Base-by-base conservation (phyloP, 1,140 invertebrate genomes). In the Lordiphosa clarofinis region DNA sequence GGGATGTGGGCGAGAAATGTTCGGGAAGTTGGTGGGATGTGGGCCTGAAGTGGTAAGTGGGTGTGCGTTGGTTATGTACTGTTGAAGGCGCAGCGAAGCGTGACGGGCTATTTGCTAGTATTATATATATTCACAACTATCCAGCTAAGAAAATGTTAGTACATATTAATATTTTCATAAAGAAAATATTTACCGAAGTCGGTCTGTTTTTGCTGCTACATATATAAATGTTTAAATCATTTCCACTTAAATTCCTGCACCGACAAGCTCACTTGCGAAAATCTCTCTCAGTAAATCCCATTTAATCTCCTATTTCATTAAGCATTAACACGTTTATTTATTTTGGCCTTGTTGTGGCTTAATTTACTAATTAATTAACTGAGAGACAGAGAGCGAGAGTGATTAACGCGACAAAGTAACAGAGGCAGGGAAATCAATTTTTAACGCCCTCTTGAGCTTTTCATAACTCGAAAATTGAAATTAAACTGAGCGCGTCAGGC, bases 291-390 rank as follows among this genome's bases (percentile, higher is more conserved):
- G 43, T 52, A 67, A 63, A 52, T 38, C 24, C 67, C 50, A 15
- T 55, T 60, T 79, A 73, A 78, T 66, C 58, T 49, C 57, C 68
- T 78, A 78, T 73, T 78, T 73, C 62, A 76, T 76, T 78, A 59
- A 40, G 63, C 52, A 67, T 76, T 76, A 76, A 76, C 62, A 62
- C 61, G 52, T 57, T 54, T 46, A 55, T 54, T 37, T 38, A 40
- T 40, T 47, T 47, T 37, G 13, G 28, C 9, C 7, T 33, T 35
- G 38, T 13, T 37, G 24, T 52, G 38, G 33, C 49, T 40, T 81
- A 81, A 82, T 82, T 82, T 76, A 71, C 48, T 53, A 19, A 57
- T 59, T 82, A 58, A 81, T 79, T 75, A 82, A 73, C 58, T 37
- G 47, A 35, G 28, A 7, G 28, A 31, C 28, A 31, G 28, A 31